Base-by-base conservation (phyloP, 2,888 invertebrate species). In the Eugnorisma glareosa region DNA sequence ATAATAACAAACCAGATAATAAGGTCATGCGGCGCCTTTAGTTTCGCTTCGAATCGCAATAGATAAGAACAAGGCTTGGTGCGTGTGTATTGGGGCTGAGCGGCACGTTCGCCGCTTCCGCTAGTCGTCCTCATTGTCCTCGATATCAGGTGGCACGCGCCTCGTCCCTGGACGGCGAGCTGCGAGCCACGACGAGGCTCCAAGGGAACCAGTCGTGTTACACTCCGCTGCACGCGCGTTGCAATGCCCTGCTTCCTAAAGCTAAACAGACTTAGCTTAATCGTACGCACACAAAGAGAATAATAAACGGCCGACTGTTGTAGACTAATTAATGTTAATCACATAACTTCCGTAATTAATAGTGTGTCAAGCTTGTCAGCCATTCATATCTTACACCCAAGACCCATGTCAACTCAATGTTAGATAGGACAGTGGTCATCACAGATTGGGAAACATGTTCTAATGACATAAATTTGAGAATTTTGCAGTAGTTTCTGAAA, bases 161-260 rank as follows among this genome's bases (percentile, higher is more conserved):
- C 81, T 77, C 88, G 93, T 93, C 94, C 94, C 95, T 93, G 93
- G 92, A 81, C 92, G 88, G 81, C 86, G 64, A 68, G 79, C 74
- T 35, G 31, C 48, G 79, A 77, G 77, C 80, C 81, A 70, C 59
- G 67, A 59, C 77, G 63, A 86, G 86, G 70, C 86, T 87, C 83
- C 90, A 70, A 89, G 93, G 94, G 95, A 96, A 96, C 96, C 95
- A 93, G 96, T 95, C 93, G 89, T 89, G 96, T 95, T 94, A 93
- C 96, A 94, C 94, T 91, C 92, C 89, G 95, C 86, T 90, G 94
- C 94, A 80, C 89, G 77, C 69, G 89, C 91, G 85, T 88, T 92
- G 93, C 94, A 93, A 93, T 92, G 92, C 91, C 94, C 93, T 92
- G 91, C 90, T 93, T 93, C 92, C 90, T 91, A 84, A 86, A 85